Evolutionary conservation across 2,797 vertebrate genomes (phyloP).

Genomic region (Gymnoscopelus microlampas): DNA sequence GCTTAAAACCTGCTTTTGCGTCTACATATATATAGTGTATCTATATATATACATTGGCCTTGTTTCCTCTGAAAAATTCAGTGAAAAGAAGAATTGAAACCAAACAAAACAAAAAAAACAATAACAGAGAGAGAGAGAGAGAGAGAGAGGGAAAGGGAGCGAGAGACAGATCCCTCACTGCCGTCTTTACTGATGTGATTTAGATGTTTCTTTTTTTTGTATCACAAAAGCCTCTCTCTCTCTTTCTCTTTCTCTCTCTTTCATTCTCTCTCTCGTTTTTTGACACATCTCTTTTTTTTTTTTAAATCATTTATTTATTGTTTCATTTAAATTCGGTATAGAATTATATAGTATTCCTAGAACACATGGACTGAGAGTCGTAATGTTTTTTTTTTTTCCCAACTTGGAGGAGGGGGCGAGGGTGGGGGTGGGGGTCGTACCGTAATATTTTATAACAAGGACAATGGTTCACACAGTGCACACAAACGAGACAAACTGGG

Average conservation of each 20-base stretch:
- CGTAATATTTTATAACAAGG: conserved; percentile 76
- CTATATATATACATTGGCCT: conserved; percentile 55
- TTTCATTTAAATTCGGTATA: conserved; percentile 79
- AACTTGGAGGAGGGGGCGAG: conserved; percentile 47
- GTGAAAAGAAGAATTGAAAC: conserved; percentile 69
- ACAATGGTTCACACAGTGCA: conserved; percentile 81
- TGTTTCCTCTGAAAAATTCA: conserved; percentile 60
- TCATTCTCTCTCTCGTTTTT: conserved; percentile 61
- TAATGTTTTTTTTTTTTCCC: conserved; percentile 55
- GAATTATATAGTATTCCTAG: conserved; percentile 84
- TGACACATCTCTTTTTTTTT: conserved; percentile 61
- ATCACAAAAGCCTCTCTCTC: no score
- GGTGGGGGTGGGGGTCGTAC: conserved; percentile 48
- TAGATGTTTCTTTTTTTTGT: neutral
- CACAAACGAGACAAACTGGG: conserved; percentile 77
- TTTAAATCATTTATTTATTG: conserved; percentile 50
- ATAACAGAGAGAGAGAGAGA: conserved; percentile 37
- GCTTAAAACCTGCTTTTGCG: conserved; percentile 59
- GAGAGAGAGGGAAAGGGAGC: neutral
- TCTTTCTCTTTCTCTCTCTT: conserved; percentile 43
- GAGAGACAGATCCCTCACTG: no score
- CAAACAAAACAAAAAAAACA: conserved; percentile 60
- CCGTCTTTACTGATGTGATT: no score
- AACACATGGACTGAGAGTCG: conserved; percentile 84
- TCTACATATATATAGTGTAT: conserved; percentile 30